These are phyloP conservation scores for Vombatus ursinus DNA, from an alignment of 2,113 vertebrate species.

Conservation along the genomic window DNA sequence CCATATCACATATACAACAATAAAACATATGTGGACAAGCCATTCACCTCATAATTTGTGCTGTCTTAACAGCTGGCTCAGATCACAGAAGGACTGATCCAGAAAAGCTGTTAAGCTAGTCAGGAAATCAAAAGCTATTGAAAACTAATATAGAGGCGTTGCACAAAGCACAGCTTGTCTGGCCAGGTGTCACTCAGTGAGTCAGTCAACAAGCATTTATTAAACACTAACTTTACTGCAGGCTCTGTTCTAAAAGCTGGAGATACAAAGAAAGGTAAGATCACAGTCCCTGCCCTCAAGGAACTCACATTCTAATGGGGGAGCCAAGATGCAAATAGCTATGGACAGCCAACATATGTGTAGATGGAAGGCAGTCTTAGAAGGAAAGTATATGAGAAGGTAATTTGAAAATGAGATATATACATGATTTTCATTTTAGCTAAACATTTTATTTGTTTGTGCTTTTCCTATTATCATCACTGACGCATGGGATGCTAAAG, in stretches of 20 bases:
- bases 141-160: background rate
- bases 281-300: background rate
- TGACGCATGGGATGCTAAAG: background rate
- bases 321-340: background rate
- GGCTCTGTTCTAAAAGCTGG: background rate
- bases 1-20: background rate
- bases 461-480: background rate
- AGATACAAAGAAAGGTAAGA: background rate
- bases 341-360: background rate
- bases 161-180: background rate
- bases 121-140: background rate
- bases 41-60: background rate
- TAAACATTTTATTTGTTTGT: background rate
- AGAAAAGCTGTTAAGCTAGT: background rate
- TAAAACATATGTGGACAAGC: background rate
- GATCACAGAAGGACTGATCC: background rate
- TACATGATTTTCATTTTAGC: background rate
- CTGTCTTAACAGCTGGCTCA: background rate
- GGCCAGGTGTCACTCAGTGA: background rate
- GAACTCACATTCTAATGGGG: background rate
- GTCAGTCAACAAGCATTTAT: background rate
- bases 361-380: background rate
- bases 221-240: background rate
- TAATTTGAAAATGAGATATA: background rate
- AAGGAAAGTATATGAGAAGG: background rate